Evolutionary conservation across 2,113 vertebrate species (phyloP), one percentile per base, ranked within the genome.

Genomic region (Talpa occidentalis): DNA sequence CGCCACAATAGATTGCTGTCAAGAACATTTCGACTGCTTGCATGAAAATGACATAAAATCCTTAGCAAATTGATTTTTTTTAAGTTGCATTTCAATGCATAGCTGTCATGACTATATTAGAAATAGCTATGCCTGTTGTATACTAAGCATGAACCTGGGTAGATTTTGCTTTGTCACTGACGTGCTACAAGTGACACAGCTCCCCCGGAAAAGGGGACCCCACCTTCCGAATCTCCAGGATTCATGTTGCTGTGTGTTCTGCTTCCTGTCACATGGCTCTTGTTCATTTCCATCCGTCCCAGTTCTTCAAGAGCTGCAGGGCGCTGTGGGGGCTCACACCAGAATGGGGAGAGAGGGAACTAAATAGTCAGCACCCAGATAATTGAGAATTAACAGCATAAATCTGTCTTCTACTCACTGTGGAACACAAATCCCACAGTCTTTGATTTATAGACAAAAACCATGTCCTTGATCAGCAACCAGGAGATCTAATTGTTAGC

Each of bases 31-130:
- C 2, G 3, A 74, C 67, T 74, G 16, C 32, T 81, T 84, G 10
- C 17, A 54, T 72, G 21, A 67, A 96, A 96, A 85, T 95, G 72
- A 94, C 72, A 85, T 74, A 81, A 94, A 95, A 95, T 95, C 60
- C 37, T 95, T 92, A 77, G 54, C 5, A 54, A 89, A 94, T 78
- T 94, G 91, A 96, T 95, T 95, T 90, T 52, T 52, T 77, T 82
- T 74, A 19, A 95, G 22, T 92, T 82, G 47, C 80, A 60, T 42
- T 81, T 94, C 70, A 96, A 81, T 88, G 59, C 86, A 84, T 64
- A 93, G n/a, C 56, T 87, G 37, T 87, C 80, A 88, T 22, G 54
- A 83, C 35, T 83, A 14, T 70, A 72, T 93, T 93, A 93, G 92
- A 94, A 82, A 74, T 84, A 78, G 83, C 47, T 52, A 40, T 73